These are phyloP conservation scores for Notolabrus celidotus DNA, from an alignment of 2,797 vertebrate species.

Conservation along the genomic window DNA sequence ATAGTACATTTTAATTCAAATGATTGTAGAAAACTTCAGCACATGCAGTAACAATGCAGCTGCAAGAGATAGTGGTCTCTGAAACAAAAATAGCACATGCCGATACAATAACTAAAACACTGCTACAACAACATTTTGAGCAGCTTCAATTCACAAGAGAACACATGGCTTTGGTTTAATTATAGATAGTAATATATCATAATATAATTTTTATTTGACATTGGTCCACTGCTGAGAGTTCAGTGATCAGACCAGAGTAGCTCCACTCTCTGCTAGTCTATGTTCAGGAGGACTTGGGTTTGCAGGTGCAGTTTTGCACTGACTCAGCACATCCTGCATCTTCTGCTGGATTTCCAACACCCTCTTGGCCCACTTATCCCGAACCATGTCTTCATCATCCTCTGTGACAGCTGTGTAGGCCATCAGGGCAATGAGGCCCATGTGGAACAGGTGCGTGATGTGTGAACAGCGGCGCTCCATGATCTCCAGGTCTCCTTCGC, in stretches of 20 bases:
- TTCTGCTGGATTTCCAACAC: slow-evolving; percentile 81
- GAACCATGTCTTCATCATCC: slow-evolving; percentile 83
- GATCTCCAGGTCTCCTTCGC: slow-evolving; percentile 65
- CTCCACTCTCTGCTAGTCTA: slow-evolving; percentile 14
- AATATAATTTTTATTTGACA: slow-evolving; percentile 37
- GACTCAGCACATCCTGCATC: slow-evolving; percentile 80
- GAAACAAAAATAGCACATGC: slow-evolving; percentile 33
- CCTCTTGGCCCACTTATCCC: slow-evolving; percentile 79
- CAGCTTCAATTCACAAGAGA: slow-evolving; percentile 27
- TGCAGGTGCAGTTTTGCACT: no score
- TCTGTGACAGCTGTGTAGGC: slow-evolving; percentile 83
- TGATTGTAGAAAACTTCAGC: slow-evolving; percentile 62
- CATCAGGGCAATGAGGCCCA: slow-evolving; percentile 86
- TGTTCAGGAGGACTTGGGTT: slow-evolving; percentile 47
- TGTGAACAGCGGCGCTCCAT: slow-evolving; percentile 85
- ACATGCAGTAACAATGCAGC: slow-evolving; percentile 46
- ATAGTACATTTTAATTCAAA: slow-evolving; percentile 49
- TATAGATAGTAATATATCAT: slow-evolving; percentile 19
- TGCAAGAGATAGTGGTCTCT: slow-evolving; percentile 53
- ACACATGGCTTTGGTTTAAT: slow-evolving; percentile 55
- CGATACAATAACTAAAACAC: slow-evolving; percentile 21
- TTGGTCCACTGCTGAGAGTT: slow-evolving; percentile 46
- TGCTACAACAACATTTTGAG: slow-evolving; percentile 11
- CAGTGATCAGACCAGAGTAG: slow-evolving; percentile 15
- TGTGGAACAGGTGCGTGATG: slow-evolving; percentile 84